Conservation (phyloP, 1,140 invertebrate species). For the Aphis gossypii region DNA sequence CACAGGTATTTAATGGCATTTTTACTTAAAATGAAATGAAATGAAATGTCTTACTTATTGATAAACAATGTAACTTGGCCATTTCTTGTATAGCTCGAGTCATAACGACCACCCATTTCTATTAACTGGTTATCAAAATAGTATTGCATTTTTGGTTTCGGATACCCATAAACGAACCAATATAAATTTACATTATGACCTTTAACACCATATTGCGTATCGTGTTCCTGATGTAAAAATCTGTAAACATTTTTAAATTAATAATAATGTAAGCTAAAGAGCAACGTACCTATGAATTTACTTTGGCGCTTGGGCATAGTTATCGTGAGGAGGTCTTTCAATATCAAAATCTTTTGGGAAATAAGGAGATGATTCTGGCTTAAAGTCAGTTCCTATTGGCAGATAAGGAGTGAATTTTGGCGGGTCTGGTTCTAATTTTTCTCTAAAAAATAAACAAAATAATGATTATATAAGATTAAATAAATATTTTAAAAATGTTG, state of each 20-base stretch:
- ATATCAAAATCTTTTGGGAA: constrained; percentile 91
- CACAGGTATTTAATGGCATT: background rate
- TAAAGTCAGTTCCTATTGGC: constrained; percentile 81
- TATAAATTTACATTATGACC: constrained; percentile 85
- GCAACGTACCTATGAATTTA: constrained; percentile 51
- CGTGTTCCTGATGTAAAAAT: constrained; percentile 84
- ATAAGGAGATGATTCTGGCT: constrained; percentile 86
- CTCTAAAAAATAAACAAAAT: constrained; percentile 64
- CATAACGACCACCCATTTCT: constrained; percentile 81
- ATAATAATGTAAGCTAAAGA: background rate
- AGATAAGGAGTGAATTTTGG: constrained; percentile 81
- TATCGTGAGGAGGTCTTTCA: constrained; percentile 82
- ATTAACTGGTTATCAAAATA: constrained; percentile 85
- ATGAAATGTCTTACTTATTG: constrained; percentile 71
- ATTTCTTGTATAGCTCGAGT: constrained; percentile 86
- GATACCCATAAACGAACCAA: constrained; percentile 93
- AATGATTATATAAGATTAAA: background rate
- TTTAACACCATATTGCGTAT: constrained; percentile 86
- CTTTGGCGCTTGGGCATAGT: constrained; percentile 79
- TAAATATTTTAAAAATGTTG: background rate
- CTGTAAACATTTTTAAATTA: constrained; percentile 62
- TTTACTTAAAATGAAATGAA: background rate
- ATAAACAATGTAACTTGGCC: constrained; percentile 87
- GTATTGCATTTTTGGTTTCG: constrained; percentile 88
- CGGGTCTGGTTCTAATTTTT: constrained; percentile 80